Evolutionary conservation across 2,888 invertebrate genomes (phyloP).

Genomic region (Nebria salina): DNA sequence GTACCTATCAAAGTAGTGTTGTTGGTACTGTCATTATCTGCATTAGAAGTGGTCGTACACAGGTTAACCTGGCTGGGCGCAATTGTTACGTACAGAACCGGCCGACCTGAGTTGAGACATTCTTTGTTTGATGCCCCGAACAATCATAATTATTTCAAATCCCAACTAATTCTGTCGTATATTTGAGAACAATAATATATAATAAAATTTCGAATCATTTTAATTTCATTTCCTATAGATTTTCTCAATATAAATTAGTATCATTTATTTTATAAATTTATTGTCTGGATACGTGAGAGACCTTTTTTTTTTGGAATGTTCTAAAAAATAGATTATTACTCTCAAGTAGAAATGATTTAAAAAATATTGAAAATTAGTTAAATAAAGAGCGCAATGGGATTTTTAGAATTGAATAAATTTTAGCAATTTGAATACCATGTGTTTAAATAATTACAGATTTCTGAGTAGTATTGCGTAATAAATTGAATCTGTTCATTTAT

Average conservation of each 20-base stretch:
- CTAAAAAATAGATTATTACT: too few relatives aligned
- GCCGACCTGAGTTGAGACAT: neutral
- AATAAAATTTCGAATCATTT: too few relatives aligned
- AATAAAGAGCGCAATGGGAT: too few relatives aligned
- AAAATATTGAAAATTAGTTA: too few relatives aligned
- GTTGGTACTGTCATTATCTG: constrained; percentile 33
- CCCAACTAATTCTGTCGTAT: neutral
- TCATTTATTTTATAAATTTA: too few relatives aligned
- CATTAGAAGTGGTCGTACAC: constrained; percentile 35
- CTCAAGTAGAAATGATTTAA: too few relatives aligned
- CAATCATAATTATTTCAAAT: neutral
- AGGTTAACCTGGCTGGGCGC: constrained; percentile 5
- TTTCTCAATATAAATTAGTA: too few relatives aligned
- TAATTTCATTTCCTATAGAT: too few relatives aligned
- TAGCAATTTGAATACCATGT: neutral
- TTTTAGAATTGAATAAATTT: too few relatives aligned
- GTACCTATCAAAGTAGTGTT: constrained; percentile 29
- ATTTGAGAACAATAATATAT: too few relatives aligned
- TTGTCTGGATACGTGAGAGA: too few relatives aligned
- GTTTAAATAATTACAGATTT: neutral
- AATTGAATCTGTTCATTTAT: neutral
- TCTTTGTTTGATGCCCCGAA: neutral
- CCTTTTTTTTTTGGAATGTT: too few relatives aligned
- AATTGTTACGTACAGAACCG: neutral
- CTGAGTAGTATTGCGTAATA: neutral